Percentiles rank a stretch among this genome's conserved stretches.
These are phyloP conservation scores for Brachirus orientalis DNA, from an alignment of 2,113 vertebrate species.

Conservation along the genomic window DNA sequence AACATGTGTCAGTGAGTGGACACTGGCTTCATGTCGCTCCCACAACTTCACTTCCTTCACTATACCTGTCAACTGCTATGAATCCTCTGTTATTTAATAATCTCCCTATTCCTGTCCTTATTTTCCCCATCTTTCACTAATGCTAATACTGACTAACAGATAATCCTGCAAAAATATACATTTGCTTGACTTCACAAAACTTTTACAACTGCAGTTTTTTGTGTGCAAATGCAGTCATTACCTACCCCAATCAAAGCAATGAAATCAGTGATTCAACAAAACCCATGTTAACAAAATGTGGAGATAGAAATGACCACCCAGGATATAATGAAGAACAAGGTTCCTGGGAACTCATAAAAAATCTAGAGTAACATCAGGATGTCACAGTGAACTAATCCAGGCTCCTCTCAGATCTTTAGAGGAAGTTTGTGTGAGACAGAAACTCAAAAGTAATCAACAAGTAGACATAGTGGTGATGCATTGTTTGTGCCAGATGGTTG, in stretches of 20 bases:
- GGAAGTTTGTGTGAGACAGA: constrained; percentile 20
- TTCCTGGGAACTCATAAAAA: constrained; percentile 51
- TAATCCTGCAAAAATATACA: background rate
- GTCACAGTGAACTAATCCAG: constrained; percentile 58
- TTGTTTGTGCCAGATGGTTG: constrained; percentile 29
- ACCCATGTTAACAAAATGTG: constrained; percentile 16
- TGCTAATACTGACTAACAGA: background rate
- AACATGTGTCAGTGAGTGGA: constrained; percentile 44
- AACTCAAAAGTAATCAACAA: constrained; percentile 8
- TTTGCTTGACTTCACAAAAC: background rate
- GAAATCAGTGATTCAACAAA: constrained; percentile 37
- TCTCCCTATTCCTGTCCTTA: background rate
- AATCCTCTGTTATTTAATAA: background rate
- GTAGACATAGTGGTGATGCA: constrained; percentile 11
- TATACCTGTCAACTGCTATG: background rate
- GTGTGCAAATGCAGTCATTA: background rate
- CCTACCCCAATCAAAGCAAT: constrained; percentile 12
- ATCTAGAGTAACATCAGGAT: constrained; percentile 49
- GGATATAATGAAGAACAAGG: constrained; percentile 25
- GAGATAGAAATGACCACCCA: constrained; percentile 61
- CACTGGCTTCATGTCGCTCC: constrained; percentile 18
- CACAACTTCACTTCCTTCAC: constrained; percentile 7
- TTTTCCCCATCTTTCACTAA: background rate
- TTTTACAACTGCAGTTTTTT: background rate
- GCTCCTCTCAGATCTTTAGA: constrained; percentile 16